Percentiles rank a stretch among this genome's conserved stretches.
Evolutionary conservation across 2,113 vertebrate species (phyloP).

Genomic region (Limnothrissa miodon): DNA sequence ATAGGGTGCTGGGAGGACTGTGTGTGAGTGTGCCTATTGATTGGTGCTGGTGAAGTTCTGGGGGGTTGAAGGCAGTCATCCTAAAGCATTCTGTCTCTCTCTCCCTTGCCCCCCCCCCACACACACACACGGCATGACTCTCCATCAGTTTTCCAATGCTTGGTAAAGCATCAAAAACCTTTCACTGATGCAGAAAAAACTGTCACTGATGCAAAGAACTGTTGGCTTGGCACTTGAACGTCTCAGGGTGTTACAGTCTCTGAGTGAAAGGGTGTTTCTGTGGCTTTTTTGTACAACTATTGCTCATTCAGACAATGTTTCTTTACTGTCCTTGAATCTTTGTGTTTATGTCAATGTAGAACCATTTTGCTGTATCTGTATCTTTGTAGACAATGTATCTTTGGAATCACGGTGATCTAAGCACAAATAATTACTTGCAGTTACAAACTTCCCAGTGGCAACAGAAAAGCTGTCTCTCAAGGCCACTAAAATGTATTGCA

Average conservation of each 20-base stretch:
- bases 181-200: no score
- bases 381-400: not conserved
- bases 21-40: slow-evolving; percentile 15
- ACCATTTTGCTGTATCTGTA: not conserved
- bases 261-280: not conserved
- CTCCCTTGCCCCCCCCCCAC: no score
- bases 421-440: not conserved
- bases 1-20: not conserved
- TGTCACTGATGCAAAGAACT: no score
- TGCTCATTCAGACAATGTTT: no score
- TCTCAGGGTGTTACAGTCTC: not conserved
- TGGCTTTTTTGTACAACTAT: not conserved
- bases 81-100: not conserved
- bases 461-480: not conserved
- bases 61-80: not conserved
- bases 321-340: not conserved
- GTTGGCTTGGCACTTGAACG: no score
- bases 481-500: not conserved
- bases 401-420: not conserved
- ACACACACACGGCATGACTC: not conserved
- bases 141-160: no score
- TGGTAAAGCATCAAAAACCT: no score
- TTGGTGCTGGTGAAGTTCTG: no score
- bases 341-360: not conserved
- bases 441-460: not conserved